Evolutionary conservation across 2,888 invertebrate species (phyloP).

Genomic region (Aproaerema taeniolella): DNA sequence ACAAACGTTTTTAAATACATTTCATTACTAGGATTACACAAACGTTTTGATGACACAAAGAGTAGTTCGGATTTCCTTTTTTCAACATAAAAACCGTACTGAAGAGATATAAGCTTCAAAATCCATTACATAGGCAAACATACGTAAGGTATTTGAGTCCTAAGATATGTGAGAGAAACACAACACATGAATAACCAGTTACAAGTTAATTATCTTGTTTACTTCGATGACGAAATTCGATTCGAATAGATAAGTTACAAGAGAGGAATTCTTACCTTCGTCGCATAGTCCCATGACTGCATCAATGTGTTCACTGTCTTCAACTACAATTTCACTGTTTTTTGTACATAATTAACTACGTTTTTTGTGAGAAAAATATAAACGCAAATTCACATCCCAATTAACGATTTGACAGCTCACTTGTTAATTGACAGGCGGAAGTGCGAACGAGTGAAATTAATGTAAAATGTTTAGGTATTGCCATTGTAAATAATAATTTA

Average conservation of each 20-base stretch:
- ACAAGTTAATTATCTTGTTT: slow-evolving; percentile 58
- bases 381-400: slow-evolving; percentile 19
- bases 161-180: slow-evolving; percentile 14
- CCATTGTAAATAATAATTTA: slow-evolving; percentile 10
- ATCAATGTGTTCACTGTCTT: not conserved
- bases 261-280: slow-evolving; percentile 46
- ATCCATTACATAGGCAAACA: too few relatives aligned
- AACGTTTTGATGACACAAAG: too few relatives aligned
- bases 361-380: slow-evolving; percentile 10
- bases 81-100: too few relatives aligned
- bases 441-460: slow-evolving; percentile 17
- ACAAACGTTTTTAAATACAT: too few relatives aligned
- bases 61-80: too few relatives aligned
- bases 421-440: slow-evolving; percentile 22
- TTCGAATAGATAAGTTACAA: slow-evolving; percentile 17
- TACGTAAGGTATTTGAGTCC: too few relatives aligned
- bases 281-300: slow-evolving; percentile 61
- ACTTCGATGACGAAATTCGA: slow-evolving; percentile 29
- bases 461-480: slow-evolving; percentile 13
- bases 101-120: too few relatives aligned
- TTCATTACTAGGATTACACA: too few relatives aligned
- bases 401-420: slow-evolving; percentile 24
- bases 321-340: not conserved
- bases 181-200: slow-evolving; percentile 24
- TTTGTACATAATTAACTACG: slow-evolving; percentile 1